Evolutionary conservation across 1,140 invertebrate species (phyloP), one percentile per base, ranked within the genome.

Genomic region (Agraylea sexmaculata): DNA sequence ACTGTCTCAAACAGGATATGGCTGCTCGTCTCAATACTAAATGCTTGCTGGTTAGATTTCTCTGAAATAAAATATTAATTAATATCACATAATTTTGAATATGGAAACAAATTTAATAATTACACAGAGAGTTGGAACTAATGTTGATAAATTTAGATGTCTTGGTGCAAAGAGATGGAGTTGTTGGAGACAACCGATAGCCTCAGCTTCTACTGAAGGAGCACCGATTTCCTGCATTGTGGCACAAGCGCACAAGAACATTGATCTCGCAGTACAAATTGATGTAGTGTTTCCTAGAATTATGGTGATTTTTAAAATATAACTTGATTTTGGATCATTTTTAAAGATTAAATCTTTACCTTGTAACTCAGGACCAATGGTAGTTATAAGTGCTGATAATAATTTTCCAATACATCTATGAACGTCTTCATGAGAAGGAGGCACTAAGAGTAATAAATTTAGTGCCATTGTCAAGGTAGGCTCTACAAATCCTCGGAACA

Each of bases 401-500:
- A 94, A 79, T 60, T 95, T 89, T 0, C 92, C 94, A 38, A 97
- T 86, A 56, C 89, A 90, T 53, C 90, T 85, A 57, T 95, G 87
- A 7, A 99, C 83, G 60, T 98, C 93, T 17, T 89, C 83, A 53
- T 83, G 77, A 32, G 85, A 83, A 21, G 89, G 82, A 10, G 92
- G 85, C 8, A 94, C 87, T 40, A 77, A 82, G 21, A 98, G 69
- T 23, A 98, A 66, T 29, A 98, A 68, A 55, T 92, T 92, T 16
- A 99, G 63, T 17, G 87, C 79, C 16, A 96, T 69, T 1, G 83
- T 85, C 17, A 99, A 64, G 0, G 88, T 87, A 1, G 90, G 89
- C 57, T 99, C 94, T 8, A 98, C 91, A 64, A 96, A 98, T 11
- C 85, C 79, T 16, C 93, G 73, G 66, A 98, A 99, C 91, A 98